Percentiles rank a stretch among this genome's conserved stretches.
Conservation (phyloP, 2,797 vertebrate genomes). For the Harpagifer antarcticus region DNA sequence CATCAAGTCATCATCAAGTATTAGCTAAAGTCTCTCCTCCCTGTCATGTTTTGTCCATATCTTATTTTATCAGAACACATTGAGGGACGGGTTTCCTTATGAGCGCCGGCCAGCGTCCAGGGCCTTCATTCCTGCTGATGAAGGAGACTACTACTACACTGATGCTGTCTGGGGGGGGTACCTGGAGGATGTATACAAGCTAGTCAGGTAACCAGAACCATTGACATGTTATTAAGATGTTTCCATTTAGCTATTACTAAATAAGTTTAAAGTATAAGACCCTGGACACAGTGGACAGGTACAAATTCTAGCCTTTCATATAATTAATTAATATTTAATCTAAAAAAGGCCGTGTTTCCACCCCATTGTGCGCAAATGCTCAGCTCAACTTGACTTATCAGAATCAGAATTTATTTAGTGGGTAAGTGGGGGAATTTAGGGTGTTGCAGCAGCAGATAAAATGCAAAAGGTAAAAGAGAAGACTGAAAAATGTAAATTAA, state of each 20-base stretch:
- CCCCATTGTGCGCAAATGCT: too few relatives aligned
- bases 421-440: too few relatives aligned
- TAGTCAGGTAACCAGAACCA: constrained; percentile 66
- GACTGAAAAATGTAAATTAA: too few relatives aligned
- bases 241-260: neutral
- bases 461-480: too few relatives aligned
- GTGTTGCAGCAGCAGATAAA: too few relatives aligned
- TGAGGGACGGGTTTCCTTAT: constrained; percentile 73
- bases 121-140: constrained; percentile 76
- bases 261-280: too few relatives aligned
- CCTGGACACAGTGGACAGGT: too few relatives aligned
- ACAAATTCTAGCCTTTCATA: too few relatives aligned
- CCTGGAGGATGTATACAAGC: constrained; percentile 74
- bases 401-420: too few relatives aligned
- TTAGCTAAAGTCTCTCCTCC: neutral
- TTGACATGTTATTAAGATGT: neutral
- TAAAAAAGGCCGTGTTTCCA: too few relatives aligned
- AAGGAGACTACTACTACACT: constrained; percentile 87
- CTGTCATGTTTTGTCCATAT: neutral
- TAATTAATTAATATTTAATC: too few relatives aligned
- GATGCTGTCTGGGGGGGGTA: constrained; percentile 82
- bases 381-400: too few relatives aligned
- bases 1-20: neutral
- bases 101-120: constrained; percentile 79
- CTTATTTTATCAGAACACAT: constrained; percentile 5